Evolutionary conservation across 2,888 invertebrate genomes (phyloP), one percentile per base, ranked within the genome.

Genomic region (Lasioglossum vierecki): DNA sequence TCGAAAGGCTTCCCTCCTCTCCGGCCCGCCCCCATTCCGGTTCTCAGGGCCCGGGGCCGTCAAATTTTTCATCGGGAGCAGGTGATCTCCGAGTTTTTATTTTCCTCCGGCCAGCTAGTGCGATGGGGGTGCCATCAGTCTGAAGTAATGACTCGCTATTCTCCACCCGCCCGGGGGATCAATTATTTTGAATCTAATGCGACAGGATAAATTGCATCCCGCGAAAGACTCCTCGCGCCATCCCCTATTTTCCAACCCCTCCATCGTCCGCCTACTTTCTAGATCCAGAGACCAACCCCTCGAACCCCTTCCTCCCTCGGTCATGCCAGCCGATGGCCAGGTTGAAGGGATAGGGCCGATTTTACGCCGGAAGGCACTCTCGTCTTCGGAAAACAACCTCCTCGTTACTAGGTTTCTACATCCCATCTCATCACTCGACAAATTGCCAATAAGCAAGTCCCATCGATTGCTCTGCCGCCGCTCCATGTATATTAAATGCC

Each of bases 131-230:
- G 87, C 88, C 88, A 91, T 91, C 92, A 90, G 89, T 90, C 90
- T 86, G 83, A 86, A 85, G 92, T 92, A 93, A 94, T 91, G 92
- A 92, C 92, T 91, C 91, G 88, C 89, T 89, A 91, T 91, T 91
- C 92, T 88, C 87, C 89, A 86, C 80, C 84, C 86, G 86, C 92
- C 91, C 92, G 79, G 88, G 91, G 93, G 92, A 93, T 93, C 93
- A 93, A 94, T 94, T 94, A 93, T 93, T 93, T 93, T 91, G 91
- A 91, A 92, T 90, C 91, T 91, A 92, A 92, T 92, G 89, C 91
- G 90, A 92, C 91, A 86, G 91, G 92, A 93, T 92, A 92, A 93
- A 93, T 92, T 90, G 90, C 90, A 88, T 85, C 88, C 79, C 88
- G 83, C 85, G 88, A 76, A 89, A 83, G 89, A 53, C 79, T 80